Conservation (phyloP, 2,113 vertebrate species). For the Sebastes fasciatus region DNA sequence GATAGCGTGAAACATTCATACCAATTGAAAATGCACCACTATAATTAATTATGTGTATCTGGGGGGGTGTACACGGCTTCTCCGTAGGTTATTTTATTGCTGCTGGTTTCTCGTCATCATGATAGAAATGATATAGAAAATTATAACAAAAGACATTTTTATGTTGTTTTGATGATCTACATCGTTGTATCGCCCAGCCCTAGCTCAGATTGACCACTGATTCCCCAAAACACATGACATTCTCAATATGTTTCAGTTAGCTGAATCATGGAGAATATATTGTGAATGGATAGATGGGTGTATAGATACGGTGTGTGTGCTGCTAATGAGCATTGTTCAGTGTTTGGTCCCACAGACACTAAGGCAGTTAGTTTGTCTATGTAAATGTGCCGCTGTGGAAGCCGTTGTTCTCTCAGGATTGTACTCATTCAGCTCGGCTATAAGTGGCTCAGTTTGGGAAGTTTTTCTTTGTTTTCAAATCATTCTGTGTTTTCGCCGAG, state of each 20-base stretch:
- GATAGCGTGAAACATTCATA: no score
- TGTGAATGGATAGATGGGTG: constrained; percentile 17
- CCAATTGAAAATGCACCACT: no score
- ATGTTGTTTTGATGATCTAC: no score
- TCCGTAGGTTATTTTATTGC: no score
- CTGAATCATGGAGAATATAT: constrained; percentile 17
- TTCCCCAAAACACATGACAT: constrained; percentile 12
- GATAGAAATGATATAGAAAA: no score
- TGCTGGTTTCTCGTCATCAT: no score
- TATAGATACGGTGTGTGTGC: not conserved
- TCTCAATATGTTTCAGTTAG: not conserved
- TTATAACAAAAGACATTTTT: no score
- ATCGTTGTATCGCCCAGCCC: no score
- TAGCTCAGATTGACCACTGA: not conserved
- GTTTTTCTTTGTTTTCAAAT: not conserved
- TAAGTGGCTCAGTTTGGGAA: not conserved
- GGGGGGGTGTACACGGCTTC: no score
- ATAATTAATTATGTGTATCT: no score
- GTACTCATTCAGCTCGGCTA: not conserved
- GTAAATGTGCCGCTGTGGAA: constrained; percentile 9
- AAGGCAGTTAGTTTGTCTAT: constrained; percentile 2
- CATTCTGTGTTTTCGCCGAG: not conserved
- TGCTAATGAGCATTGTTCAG: constrained; percentile 30
- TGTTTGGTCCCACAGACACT: constrained; percentile 1
- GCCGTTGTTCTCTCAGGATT: not conserved